Conservation (phyloP, 1,140 invertebrate genomes). For the Drosophila repletoides region DNA sequence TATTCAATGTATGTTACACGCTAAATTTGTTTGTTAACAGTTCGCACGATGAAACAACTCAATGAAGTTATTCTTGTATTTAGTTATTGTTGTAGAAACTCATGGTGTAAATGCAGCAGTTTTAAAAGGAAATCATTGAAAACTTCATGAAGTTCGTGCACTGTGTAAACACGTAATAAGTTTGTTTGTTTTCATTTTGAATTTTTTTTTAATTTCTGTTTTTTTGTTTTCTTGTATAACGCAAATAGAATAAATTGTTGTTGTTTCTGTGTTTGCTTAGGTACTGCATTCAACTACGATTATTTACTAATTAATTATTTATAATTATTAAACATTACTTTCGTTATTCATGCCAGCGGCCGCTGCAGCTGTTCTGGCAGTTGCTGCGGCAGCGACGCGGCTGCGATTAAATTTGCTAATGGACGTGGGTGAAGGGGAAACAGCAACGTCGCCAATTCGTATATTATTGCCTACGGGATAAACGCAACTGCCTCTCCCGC, state of each 20-base stretch:
- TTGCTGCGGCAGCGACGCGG: conserved; percentile 44
- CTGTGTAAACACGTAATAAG: too few relatives aligned
- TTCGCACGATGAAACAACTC: too few relatives aligned
- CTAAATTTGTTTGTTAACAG: too few relatives aligned
- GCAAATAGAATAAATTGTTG: conserved; percentile 21
- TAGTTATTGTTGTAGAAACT: conserved; percentile 35
- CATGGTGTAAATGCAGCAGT: too few relatives aligned
- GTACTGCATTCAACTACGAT: conserved; percentile 68
- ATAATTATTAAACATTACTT: conserved; percentile 72
- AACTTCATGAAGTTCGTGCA: too few relatives aligned
- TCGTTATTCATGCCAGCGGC: conserved; percentile 56
- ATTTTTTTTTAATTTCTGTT: neutral
- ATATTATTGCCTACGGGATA: conserved; percentile 66
- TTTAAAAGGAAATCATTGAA: too few relatives aligned
- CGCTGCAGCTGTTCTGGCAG: conserved; percentile 15
- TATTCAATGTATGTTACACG: conserved; percentile 48
- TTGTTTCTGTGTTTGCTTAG: conserved; percentile 49
- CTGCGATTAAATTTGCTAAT: conserved; percentile 71
- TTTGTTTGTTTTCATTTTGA: conserved; percentile 10
- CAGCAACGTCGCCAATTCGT: conserved; percentile 17
- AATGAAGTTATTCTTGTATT: too few relatives aligned
- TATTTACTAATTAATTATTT: conserved; percentile 45
- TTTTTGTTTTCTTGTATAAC: conserved; percentile 15
- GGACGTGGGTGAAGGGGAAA: conserved; percentile 53
- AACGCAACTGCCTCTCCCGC: conserved; percentile 61